Conservation (phyloP, 2,888 invertebrate genomes). For the Lordiphosa fenestrarum region DNA sequence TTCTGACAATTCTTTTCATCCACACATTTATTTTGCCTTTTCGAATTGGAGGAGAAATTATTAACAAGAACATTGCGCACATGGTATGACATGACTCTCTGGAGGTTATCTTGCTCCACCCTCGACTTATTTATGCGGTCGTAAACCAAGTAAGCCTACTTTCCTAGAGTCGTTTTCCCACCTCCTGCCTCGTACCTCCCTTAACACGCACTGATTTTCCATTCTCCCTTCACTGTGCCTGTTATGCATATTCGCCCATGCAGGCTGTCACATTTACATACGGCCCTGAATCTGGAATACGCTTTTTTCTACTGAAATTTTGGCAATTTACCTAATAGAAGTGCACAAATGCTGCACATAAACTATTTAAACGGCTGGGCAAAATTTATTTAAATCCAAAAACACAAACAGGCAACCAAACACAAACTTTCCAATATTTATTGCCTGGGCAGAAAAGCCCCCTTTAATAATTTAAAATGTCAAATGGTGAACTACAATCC, state of each 20-base stretch:
- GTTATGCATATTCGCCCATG: constrained; percentile 28
- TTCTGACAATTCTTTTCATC: neutral
- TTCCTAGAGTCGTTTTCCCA: constrained; percentile 36
- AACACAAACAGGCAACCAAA: constrained; percentile 10
- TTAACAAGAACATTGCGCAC: constrained; percentile 20
- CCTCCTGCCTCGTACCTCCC: constrained; percentile 28
- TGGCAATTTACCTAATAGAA: constrained; percentile 47
- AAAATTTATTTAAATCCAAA: constrained; percentile 30
- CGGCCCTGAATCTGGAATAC: constrained; percentile 39
- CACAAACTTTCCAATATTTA: constrained; percentile 31
- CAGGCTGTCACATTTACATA: constrained; percentile 63
- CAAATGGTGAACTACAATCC: constrained; percentile 33
- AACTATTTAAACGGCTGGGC: constrained; percentile 36
- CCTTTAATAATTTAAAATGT: constrained; percentile 37
- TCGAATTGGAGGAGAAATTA: constrained; percentile 8
- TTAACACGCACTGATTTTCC: constrained; percentile 58
- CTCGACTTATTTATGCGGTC: constrained; percentile 57
- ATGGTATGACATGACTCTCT: constrained; percentile 31
- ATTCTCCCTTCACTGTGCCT: constrained; percentile 10
- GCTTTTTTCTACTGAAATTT: constrained; percentile 36
- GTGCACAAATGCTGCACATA: constrained; percentile 35
- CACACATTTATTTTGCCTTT: neutral
- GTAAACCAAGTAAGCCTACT: constrained; percentile 62
- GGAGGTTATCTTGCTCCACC: constrained; percentile 8
- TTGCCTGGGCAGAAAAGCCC: constrained; percentile 15